A percentile compares a stretch with the other conserved stretches of the same genome.
These are phyloP conservation scores for Albula glossodonta DNA, from an alignment of 2,113 vertebrate species.

Conservation along the genomic window DNA sequence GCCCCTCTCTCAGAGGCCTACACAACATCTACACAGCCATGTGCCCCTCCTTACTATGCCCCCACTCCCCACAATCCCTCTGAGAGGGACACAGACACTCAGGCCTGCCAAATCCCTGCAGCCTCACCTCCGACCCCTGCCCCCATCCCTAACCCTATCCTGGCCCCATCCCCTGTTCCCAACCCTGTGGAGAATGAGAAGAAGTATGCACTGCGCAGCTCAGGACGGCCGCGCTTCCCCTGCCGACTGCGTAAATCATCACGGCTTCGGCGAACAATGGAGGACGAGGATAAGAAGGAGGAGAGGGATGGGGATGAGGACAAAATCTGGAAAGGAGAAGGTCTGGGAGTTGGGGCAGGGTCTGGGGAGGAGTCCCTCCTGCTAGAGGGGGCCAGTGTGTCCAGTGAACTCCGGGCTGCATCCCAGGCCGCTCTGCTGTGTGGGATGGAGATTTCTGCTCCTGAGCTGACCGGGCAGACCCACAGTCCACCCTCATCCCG, in stretches of 20 bases:
- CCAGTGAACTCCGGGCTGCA: constrained; percentile 3
- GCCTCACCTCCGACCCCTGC: constrained; percentile 30
- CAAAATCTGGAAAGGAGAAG: constrained; percentile 43
- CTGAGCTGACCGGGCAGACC: background rate
- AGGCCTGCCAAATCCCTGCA: constrained; percentile 21
- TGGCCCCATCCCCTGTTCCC: constrained; percentile 39
- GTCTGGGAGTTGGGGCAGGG: constrained; percentile 41
- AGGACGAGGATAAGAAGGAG: constrained; percentile 54
- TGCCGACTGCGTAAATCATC: constrained; percentile 85
- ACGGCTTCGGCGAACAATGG: constrained; percentile 64
- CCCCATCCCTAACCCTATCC: constrained; percentile 35
- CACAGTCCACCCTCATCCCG: constrained; percentile 41
- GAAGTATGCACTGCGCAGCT: constrained; percentile 91
- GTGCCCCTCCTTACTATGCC: constrained; percentile 18
- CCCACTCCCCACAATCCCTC: background rate
- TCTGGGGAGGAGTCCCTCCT: constrained; percentile 50
- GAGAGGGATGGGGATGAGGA: constrained; percentile 37
- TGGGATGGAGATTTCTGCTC: constrained; percentile 15
- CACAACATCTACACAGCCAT: constrained; percentile 1
- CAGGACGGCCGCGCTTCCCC: constrained; percentile 90
- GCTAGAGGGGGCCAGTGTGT: constrained; percentile 20
- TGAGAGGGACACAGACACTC: constrained; percentile 39
- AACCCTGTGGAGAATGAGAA: constrained; percentile 68
- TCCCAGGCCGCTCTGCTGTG: constrained; percentile 8
- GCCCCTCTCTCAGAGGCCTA: constrained; percentile 10